Base-by-base conservation (phyloP, 2,797 vertebrate species). In the Ctenochaetus hawaiiensis region DNA sequence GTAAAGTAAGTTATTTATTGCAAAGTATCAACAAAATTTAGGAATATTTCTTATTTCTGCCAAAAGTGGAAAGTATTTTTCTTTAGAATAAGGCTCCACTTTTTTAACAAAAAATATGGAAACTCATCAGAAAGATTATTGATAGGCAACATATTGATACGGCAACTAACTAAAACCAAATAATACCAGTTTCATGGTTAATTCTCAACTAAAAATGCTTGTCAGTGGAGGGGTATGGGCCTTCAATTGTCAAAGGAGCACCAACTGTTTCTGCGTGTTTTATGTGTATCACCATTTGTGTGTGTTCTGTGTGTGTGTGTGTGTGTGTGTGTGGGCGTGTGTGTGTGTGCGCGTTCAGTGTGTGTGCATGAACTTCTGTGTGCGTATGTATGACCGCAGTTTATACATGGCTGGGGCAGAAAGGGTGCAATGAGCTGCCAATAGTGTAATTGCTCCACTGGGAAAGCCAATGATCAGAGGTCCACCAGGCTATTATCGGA, bases 371-470 rank as follows among this genome's bases (percentile, higher is more conserved):
- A 10, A 63, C 18, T 10, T 3, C 14, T 1, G 44, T 13, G 20
- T 45, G 62, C 58, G 59, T 75, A 59, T 60, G 64, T 48, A n/a
- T 39, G 64, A 69, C 48, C 56, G 72, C 57, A 30, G 22, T 71
- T 79, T 51, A 56, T 47, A 52, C 23, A 53, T 20, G 52, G 44
- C 30, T 9, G 4, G 56, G 56, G 51, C 53, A 78, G 57, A 72
- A 61, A 70, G 57, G 77, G 59, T 49, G 48, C 78, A 84, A 85
- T 71, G 49, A 64, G 43, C 52, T 76, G 67, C 58, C 69, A 77
- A 77, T 57, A 54, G 61, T 66, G 56, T 86, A 90, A 91, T 83
- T 78, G 76, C 49, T 81, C 71, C 79, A 54, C 45, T 45, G 78
- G 73, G 78, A 71, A 71, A 70, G 39, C 53, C 67, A 37, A 60